Base-by-base conservation (phyloP, 1,140 invertebrate species). In the Euwallacea fornicatus region DNA sequence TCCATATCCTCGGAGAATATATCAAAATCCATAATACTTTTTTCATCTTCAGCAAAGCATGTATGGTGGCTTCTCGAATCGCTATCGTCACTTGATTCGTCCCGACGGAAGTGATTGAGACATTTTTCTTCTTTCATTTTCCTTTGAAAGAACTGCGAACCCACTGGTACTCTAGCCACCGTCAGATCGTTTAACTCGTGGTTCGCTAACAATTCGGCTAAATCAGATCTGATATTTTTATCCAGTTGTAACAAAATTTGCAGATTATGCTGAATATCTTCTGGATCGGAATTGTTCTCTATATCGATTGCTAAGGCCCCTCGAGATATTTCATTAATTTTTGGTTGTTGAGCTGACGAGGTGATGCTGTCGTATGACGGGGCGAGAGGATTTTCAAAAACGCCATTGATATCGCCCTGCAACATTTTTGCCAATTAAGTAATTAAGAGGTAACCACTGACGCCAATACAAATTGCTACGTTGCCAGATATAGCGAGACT, bases 211-310 rank as follows among this genome's bases (percentile, higher is more conserved):
- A 78, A 63, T 61, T 78, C 77, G 10, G 74, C 68, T 41, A 78
- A 62, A 70, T 78, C 77, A 6, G 77, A 76, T 60, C 76, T 63
- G 43, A 78, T 76, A 11, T 67, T 70, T 66, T 75, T 72, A 42
- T 75, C 76, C n/a, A 78, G 53, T 54, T 74, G 61, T 13, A 78
- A 16, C 3, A 77, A 56, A 43, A 74, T 68, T 42, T 73, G 66
- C 9, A 75, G 44, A 54, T 73, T 71, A n/a, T 71, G 47, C 10
- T 73, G 66, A 43, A 65, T 73, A 16, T 75, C 74, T 55, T 73
- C 74, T 10, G 63, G 63, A 53, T 71, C 69, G 8, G 69, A 71
- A 13, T 55, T 50, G 9, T 6, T 10, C 4, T 33, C 21, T 33
- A 33, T 33, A 33, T 33, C 21, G 21, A 33, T 33, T 33, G 21